Evolutionary conservation across 2,888 invertebrate species (phyloP).

Genomic region (Tipula helvola): DNA sequence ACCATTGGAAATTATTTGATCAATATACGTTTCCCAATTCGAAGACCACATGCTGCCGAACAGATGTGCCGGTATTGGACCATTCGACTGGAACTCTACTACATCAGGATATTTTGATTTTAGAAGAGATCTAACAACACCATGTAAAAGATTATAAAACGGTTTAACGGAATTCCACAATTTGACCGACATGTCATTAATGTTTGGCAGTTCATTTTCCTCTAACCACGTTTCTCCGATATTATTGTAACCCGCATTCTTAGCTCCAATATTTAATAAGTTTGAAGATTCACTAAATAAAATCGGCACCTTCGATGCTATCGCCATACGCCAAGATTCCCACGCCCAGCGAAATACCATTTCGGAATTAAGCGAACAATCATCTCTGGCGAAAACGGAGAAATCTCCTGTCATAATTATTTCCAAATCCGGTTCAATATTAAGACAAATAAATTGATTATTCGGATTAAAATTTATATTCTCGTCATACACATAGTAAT

Average conservation of each 20-base stretch:
- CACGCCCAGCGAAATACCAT: conserved; percentile 47
- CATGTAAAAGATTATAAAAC: conserved; percentile 57
- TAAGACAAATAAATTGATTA: conserved; percentile 36
- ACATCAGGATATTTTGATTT: conserved; percentile 39
- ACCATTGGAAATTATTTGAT: conserved; percentile 40
- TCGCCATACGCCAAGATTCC: conserved; percentile 51
- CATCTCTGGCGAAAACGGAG: conserved; percentile 15
- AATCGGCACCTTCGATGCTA: conserved; percentile 43
- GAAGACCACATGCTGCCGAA: conserved; percentile 59
- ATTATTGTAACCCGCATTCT: conserved; percentile 46
- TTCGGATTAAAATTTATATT: conserved; percentile 13
- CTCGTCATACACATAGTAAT: conserved; percentile 20
- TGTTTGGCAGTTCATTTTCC: conserved; percentile 46
- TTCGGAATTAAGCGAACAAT: conserved; percentile 24
- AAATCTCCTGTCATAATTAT: conserved; percentile 40
- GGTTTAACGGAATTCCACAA: conserved; percentile 46
- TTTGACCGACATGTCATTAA: conserved; percentile 40
- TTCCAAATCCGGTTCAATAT: conserved; percentile 50
- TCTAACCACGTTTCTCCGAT: conserved; percentile 52
- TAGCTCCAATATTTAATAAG: conserved; percentile 50
- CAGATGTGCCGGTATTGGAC: conserved; percentile 56
- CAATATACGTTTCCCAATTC: conserved; percentile 48
- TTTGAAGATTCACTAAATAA: conserved; percentile 41
- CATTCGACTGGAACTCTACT: conserved; percentile 42
- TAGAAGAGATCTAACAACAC: conserved; percentile 50